Percentiles rank a stretch among this genome's conserved stretches.
phyloP scores from a whole-genome alignment of 2,113 vertebrate genomes.

The Typhlomys cinereus region DNA sequence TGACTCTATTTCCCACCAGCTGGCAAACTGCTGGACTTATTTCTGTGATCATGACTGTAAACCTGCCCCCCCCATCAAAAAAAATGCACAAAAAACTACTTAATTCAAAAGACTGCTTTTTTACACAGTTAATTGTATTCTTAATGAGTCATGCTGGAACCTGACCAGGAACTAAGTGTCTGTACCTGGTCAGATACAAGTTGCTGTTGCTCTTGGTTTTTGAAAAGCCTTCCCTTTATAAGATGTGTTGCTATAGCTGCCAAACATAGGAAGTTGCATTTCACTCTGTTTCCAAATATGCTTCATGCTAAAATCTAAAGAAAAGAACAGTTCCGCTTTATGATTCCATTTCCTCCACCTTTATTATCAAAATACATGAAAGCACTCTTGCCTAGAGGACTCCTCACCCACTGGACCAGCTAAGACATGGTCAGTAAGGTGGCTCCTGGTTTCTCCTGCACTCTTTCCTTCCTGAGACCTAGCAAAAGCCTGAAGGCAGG shows the following conservation, averaged over 20 bases:
- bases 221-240: background rate
- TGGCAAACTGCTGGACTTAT: constrained; percentile 14
- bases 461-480: constrained; percentile 47
- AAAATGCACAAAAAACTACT: background rate
- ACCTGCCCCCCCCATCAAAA: no score
- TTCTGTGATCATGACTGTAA: constrained; percentile 19
- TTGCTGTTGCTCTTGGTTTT: background rate
- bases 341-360: constrained; percentile 39
- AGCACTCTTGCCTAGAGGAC: constrained; percentile 55
- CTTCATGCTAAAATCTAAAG: constrained; percentile 66
- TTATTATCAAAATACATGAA: constrained; percentile 48
- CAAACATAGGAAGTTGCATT: constrained; percentile 75
- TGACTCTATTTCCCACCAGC: constrained; percentile 12
- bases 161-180: background rate
- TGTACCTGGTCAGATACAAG: background rate
- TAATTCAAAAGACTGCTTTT: constrained; percentile 12
- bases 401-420: background rate
- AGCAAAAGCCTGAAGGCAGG: constrained; percentile 52
- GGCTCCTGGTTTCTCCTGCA: constrained; percentile 33
- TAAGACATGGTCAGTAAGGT: constrained; percentile 29
- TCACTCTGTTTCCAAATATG: constrained; percentile 73
- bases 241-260: background rate
- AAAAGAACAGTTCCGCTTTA: constrained; percentile 66
- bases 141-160: background rate
- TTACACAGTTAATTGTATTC: background rate